A percentile compares a stretch with the other conserved stretches of the same genome.
Evolutionary conservation across 1,140 invertebrate genomes (phyloP).

Genomic region (Papilio xuthus): DNA sequence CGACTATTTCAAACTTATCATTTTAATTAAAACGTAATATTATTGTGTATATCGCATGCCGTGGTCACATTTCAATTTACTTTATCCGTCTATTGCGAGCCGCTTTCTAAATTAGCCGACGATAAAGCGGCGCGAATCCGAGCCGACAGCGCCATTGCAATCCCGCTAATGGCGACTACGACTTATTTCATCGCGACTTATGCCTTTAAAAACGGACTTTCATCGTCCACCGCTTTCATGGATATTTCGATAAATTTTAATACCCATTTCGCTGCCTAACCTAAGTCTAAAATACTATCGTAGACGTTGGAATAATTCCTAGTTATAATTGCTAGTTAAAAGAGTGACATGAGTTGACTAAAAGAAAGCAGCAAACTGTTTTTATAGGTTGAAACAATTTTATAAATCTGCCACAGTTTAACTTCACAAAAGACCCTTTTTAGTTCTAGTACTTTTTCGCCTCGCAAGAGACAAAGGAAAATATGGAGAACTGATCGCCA

Average conservation of each 20-base stretch:
- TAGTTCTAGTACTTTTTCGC: too few relatives aligned
- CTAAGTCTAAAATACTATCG: constrained; percentile 18
- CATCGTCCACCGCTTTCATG: constrained; percentile 40
- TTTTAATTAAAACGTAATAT: constrained; percentile 22
- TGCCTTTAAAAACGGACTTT: constrained; percentile 53
- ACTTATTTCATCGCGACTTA: constrained; percentile 59
- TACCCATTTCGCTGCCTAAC: constrained; percentile 24
- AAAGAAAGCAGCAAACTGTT: not conserved
- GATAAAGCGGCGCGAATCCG: constrained; percentile 61
- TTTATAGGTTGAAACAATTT: not conserved
- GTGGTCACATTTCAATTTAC: constrained; percentile 29
- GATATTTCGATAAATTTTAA: constrained; percentile 38
- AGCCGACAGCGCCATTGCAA: constrained; percentile 64
- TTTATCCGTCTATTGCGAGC: constrained; percentile 15
- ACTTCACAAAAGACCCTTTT: too few relatives aligned
- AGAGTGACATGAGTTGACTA: not conserved
- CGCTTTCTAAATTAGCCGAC: constrained; percentile 38
- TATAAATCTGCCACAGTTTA: not conserved
- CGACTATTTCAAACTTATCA: not conserved
- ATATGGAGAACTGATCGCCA: too few relatives aligned
- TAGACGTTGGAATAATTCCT: not conserved
- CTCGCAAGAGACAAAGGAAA: too few relatives aligned
- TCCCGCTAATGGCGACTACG: constrained; percentile 69
- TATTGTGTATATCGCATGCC: constrained; percentile 25
- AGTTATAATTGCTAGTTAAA: not conserved